Evolutionary conservation across 2,113 vertebrate species (phyloP), one percentile per base, ranked within the genome.

Genomic region (Charadrius vociferus): DNA sequence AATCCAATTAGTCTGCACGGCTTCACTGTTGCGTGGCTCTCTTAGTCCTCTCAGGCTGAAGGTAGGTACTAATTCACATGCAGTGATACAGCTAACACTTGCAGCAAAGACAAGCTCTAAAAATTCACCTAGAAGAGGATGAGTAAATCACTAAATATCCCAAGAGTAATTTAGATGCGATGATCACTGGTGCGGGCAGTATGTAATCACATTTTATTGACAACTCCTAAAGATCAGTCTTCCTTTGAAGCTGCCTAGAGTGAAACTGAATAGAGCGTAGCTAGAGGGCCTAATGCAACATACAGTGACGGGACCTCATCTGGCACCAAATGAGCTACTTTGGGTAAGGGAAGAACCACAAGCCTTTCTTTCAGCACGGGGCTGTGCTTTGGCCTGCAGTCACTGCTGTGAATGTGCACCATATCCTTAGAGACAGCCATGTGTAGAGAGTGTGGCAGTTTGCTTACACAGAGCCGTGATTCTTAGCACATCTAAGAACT

Each of bases 181-280:
- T 39, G 83, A 95, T 95, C 77, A 68, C 37, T 75, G 83, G 47
- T 89, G 93, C 95, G 81, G 84, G 70, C 61, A 67, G 68, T 77
- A 72, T 62, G n/a, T 87, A 95, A 96, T 94, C 86, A 72, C 23
- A 1, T 87, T 94, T 81, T 97, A 96, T 89, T 91, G 96, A 79
- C 93, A 93, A 10, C n/a, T 85, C 66, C 83, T 93, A 56, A 93
- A 96, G 91, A 92, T 95, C 81, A 71, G 37, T 52, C 41, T 94
- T 84, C 37, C 91, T 88, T 72, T 36, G 71, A 91, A 94, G 75
- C 82, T 88, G 58, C 86, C 26, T 15, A 5, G 52, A 68, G 56
- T 30, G 78, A 39, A 72, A 45, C 10, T 10, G 9, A 68, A 15
- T 5, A 1, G 4, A 75, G 62, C 0, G 0, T 26, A 47, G 49